These are phyloP conservation scores for Philaenus spumarius DNA, from an alignment of 1,140 invertebrate genomes.

Conservation along the genomic window DNA sequence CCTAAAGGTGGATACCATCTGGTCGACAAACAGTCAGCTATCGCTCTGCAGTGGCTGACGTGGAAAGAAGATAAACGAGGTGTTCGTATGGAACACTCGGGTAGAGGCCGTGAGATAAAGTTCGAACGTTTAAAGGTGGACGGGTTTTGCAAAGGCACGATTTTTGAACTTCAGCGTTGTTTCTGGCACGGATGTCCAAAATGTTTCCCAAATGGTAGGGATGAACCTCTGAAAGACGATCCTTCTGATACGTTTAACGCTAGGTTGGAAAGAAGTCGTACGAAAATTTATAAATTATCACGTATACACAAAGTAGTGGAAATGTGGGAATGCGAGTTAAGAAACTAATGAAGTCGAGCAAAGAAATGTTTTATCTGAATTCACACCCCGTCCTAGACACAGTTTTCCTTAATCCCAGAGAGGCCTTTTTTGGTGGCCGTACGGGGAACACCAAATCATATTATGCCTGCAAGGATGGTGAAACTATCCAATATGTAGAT, in stretches of 20 bases:
- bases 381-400: background rate
- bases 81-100: background rate
- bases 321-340: constrained; percentile 8
- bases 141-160: constrained; percentile 1
- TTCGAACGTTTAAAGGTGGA: constrained; percentile 1
- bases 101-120: background rate
- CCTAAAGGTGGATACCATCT: background rate
- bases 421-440: background rate
- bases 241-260: background rate
- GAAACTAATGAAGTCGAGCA: background rate
- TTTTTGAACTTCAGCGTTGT: constrained; percentile 18
- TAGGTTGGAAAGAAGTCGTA: background rate
- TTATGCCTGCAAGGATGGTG: background rate
- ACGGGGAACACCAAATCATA: background rate
- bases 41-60: background rate
- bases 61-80: constrained; percentile 6
- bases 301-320: background rate
- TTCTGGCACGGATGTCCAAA: constrained; percentile 15
- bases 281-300: background rate
- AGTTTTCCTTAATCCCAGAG: background rate
- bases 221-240: constrained; percentile 1
- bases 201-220: background rate
- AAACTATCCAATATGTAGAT: constrained; percentile 6
- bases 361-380: background rate
- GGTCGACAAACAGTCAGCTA: background rate